These are phyloP conservation scores for Prinia subflava DNA, from an alignment of 2,113 vertebrate species.

Conservation along the genomic window DNA sequence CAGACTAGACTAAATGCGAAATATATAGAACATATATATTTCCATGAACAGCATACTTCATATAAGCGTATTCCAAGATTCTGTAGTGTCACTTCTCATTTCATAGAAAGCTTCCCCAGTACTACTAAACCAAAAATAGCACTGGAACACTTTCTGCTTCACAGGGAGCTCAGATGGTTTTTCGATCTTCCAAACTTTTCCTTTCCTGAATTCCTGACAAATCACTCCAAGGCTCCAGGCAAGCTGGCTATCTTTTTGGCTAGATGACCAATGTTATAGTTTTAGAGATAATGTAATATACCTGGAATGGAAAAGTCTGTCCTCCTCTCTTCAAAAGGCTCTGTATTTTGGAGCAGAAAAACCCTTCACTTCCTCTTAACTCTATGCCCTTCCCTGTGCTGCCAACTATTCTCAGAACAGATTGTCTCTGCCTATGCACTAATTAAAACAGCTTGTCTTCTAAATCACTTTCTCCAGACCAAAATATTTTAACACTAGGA, in stretches of 20 bases:
- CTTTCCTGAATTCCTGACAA: conserved; percentile 2
- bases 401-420: background rate
- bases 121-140: conserved; percentile 9
- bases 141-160: background rate
- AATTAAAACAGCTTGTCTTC: conserved; percentile 7
- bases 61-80: background rate
- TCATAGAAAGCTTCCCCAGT: background rate
- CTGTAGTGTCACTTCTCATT: background rate
- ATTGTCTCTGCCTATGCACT: background rate
- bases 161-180: conserved; percentile 8
- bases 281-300: background rate
- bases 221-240: background rate
- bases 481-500: background rate
- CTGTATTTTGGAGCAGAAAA: background rate
- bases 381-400: background rate
- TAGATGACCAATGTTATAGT: background rate
- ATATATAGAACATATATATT: background rate
- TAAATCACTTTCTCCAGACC: background rate
- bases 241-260: background rate
- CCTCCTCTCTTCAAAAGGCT: background rate
- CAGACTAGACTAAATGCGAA: background rate
- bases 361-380: background rate
- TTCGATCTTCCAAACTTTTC: background rate
- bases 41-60: background rate
- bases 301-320: background rate